phyloP scores from a whole-genome alignment of 2,113 vertebrate species.

The Callipepla californica region DNA sequence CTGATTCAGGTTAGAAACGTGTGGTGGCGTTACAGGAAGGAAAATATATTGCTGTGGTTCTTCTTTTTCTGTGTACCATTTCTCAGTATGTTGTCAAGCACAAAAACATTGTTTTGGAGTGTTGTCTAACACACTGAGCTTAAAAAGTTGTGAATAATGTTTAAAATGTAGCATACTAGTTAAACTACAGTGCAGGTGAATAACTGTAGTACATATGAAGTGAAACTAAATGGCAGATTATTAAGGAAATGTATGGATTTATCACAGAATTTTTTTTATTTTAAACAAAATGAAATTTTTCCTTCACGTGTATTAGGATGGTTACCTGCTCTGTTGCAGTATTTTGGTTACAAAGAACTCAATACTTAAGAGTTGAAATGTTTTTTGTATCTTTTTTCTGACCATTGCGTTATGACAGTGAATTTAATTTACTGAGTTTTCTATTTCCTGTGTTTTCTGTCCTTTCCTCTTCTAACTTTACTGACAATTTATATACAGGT shows the following conservation, averaged over 20 bases:
- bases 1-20: conserved; percentile 82
- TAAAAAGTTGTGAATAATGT: background rate
- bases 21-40: background rate
- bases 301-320: too few species aligned
- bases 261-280: background rate
- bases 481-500: background rate
- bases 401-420: background rate
- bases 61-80: background rate
- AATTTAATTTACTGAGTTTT: background rate
- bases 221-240: background rate
- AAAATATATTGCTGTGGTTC: background rate
- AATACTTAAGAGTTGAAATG: background rate
- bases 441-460: background rate
- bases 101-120: background rate
- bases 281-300: background rate
- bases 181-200: background rate
- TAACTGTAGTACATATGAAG: background rate
- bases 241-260: background rate
- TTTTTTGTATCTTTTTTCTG: background rate
- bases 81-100: background rate
- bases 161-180: background rate
- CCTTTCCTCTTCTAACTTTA: background rate
- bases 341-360: background rate
- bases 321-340: too few species aligned
- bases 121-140: background rate